These are phyloP conservation scores for Mesembrinibis cayennensis DNA, from an alignment of 2,113 vertebrate genomes.

Conservation along the genomic window DNA sequence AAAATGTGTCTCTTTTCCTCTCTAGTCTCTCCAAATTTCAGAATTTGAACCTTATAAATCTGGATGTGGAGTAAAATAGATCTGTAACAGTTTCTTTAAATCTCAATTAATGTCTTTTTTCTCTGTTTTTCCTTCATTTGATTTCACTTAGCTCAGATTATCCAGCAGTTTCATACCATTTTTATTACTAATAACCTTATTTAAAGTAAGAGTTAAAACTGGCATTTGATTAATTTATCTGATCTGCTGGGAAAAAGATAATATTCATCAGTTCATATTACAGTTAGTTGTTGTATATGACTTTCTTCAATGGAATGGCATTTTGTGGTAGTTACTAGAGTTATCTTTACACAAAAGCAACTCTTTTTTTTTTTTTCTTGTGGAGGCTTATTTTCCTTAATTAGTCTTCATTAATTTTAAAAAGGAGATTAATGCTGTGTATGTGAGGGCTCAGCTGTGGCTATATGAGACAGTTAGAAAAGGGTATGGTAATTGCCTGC, in stretches of 20 bases:
- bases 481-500: not conserved
- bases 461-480: not conserved
- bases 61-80: not conserved
- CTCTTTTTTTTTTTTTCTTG: not conserved
- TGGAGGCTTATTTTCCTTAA: not conserved
- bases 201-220: not conserved
- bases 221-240: not conserved
- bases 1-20: not conserved
- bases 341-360: not conserved
- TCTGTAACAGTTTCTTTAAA: not conserved
- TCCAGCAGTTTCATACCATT: not conserved
- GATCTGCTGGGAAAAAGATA: not conserved
- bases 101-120: not conserved
- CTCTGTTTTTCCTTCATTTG: not conserved
- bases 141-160: not conserved
- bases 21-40: not conserved
- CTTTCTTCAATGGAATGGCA: not conserved
- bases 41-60: not conserved
- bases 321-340: not conserved
- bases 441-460: not conserved
- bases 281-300: not conserved
- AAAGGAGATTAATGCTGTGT: not conserved
- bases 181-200: not conserved
- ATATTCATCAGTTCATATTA: not conserved
- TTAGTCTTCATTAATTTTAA: conserved; percentile 29